These are phyloP conservation scores for Paraescarpia echinospica DNA, from an alignment of 1,140 invertebrate species.

Conservation along the genomic window DNA sequence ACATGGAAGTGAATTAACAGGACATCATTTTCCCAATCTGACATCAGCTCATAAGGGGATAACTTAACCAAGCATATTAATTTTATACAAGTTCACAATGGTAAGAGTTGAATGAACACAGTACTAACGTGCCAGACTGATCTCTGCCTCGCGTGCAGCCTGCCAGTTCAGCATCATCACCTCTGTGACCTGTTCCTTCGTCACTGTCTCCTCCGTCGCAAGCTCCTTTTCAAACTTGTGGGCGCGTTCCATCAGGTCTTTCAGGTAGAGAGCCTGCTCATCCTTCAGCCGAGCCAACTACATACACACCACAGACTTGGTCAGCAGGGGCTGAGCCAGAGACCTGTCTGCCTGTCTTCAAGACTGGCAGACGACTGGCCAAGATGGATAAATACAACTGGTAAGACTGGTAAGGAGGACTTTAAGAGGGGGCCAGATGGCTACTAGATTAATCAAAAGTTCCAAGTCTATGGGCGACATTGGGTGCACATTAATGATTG, in stretches of 20 bases:
- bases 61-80: background rate
- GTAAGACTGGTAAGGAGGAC: no score
- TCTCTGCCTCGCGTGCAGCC: slow-evolving; percentile 42
- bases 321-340: no score
- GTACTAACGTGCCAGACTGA: slow-evolving; percentile 43
- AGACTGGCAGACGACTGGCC: no score
- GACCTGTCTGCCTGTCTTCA: no score
- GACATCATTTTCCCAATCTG: no score
- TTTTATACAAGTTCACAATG: background rate
- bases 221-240: slow-evolving; percentile 47
- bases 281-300: slow-evolving; percentile 36
- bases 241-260: slow-evolving; percentile 48
- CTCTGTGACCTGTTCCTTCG: slow-evolving; percentile 46
- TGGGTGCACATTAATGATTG: no score
- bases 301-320: background rate
- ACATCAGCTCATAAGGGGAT: background rate
- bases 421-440: no score
- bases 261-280: slow-evolving; percentile 47
- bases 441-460: no score
- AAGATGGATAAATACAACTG: no score
- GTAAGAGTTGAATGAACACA: background rate
- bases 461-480: no score
- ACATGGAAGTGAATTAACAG: no score
- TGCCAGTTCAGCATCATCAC: slow-evolving; percentile 53
- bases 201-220: slow-evolving; percentile 44